Base-by-base conservation (phyloP, 2,113 vertebrate species). In the Gymnogyps californianus region DNA sequence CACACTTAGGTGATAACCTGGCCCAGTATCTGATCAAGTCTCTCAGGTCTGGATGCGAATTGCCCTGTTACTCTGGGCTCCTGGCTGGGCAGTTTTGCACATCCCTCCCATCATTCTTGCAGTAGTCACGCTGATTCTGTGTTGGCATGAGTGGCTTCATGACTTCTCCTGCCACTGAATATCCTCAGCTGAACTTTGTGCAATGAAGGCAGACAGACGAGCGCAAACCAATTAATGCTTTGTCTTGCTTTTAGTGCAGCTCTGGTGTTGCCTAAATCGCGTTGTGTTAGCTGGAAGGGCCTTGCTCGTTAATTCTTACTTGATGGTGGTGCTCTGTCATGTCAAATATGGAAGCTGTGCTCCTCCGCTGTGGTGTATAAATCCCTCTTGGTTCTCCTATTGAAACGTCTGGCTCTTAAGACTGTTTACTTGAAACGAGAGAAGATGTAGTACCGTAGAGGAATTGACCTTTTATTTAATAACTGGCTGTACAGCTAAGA, bases 181-280 rank as follows among this genome's bases (percentile, higher is more conserved):
- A 83, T 90, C 95, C 96, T 94, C 76, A 34, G 55, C 9, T 93
- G 93, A 96, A 95, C 96, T 93, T 71, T 21, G 57, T 76, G 90
- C 88, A 83, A 7, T 40, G 76, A 87, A 87, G 89, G 72, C 80
- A 87, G 49, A 13, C 61, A 46, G 47, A 83, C 0, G 2, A 88
- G 83, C 6, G 2, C 47, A 72, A 89, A 92, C 65, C 65, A 82
- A 40, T 94, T 92, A 96, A 38, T 66, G 80, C 77, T 94, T 94
- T 95, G 87, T 91, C 83, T 87, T 67, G 86, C 61, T 79, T 81
- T 78, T 66, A 84, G 77, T 40, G 47, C 58, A 24, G 71, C 54
- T 21, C 61, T 64, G n/a, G 24, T 59, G 29, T 42, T 54, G 85
- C 22, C 52, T 57, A 32, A 55, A 20, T 49, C 0, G 0, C 2